Evolutionary conservation across 2,888 invertebrate species (phyloP).

Genomic region (Caenorhabditis plicata): DNA sequence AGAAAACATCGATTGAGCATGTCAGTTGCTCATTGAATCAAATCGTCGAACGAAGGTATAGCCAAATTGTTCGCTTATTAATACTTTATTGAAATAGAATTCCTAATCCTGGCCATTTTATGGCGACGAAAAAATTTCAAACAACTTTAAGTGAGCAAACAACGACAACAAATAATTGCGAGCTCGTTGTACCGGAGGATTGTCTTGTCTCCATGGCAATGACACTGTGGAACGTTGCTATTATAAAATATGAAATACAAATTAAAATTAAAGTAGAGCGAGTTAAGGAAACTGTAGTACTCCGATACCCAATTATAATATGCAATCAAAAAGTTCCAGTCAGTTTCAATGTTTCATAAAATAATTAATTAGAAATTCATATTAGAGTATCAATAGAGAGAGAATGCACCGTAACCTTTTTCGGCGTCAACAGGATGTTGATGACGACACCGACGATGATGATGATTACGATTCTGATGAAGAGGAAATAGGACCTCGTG

Average conservation of each 20-base stretch:
- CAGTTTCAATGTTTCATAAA: background rate
- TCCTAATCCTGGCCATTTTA: constrained; percentile 41
- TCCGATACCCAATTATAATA: constrained; percentile 43
- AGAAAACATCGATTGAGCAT: constrained; percentile 23
- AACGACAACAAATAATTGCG: constrained; percentile 13
- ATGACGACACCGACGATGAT: constrained; percentile 51
- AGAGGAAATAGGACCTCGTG: constrained; percentile 22
- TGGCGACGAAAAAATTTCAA: constrained; percentile 14
- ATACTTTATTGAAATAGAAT: constrained; percentile 21
- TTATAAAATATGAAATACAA: constrained; percentile 30
- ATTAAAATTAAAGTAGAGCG: constrained; percentile 35
- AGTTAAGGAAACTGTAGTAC: constrained; percentile 29
- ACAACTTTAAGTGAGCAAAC: constrained; percentile 16
- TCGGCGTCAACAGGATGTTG: constrained; percentile 36
- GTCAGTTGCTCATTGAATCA: constrained; percentile 24
- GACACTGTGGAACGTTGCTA: constrained; percentile 49
- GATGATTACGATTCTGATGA: constrained; percentile 50
- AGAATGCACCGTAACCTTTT: no score
- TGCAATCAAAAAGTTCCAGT: constrained; percentile 38
- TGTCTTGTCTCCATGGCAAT: constrained; percentile 36
- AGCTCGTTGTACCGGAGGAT: constrained; percentile 32
- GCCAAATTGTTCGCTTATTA: background rate
- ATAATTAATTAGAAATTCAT: background rate
- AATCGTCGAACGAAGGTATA: constrained; percentile 22
- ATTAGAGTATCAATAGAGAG: background rate